Conservation (phyloP, 2,888 invertebrate species). For the Stomorhina lunata region DNA sequence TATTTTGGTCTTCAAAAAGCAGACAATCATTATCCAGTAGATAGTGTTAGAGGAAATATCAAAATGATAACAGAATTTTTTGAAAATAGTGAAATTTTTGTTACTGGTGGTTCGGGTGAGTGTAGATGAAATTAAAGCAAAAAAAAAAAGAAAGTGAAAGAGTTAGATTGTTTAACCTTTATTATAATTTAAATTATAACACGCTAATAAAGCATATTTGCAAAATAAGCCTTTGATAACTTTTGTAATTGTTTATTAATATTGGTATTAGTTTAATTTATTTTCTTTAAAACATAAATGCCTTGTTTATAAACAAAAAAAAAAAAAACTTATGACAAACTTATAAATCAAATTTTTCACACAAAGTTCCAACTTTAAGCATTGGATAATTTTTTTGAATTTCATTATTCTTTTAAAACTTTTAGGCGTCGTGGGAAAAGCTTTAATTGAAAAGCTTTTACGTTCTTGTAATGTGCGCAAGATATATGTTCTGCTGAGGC, state of each 20-base stretch:
- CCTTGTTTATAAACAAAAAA: no score
- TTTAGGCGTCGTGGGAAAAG: conserved; percentile 93
- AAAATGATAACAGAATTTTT: conserved; percentile 82
- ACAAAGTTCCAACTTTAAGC: no score
- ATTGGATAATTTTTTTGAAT: neutral
- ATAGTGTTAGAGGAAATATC: neutral
- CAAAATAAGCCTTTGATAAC: neutral
- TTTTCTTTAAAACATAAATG: no score
- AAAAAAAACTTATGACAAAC: no score
- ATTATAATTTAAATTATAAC: no score
- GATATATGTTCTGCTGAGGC: conserved; percentile 88
- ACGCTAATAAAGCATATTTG: neutral
- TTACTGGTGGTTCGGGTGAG: conserved; percentile 89
- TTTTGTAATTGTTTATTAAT: no score
- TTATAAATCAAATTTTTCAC: no score
- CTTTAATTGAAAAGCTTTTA: conserved; percentile 91
- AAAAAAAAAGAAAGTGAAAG: no score
- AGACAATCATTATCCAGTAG: neutral
- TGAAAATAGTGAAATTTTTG: conserved; percentile 85
- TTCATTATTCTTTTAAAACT: neutral
- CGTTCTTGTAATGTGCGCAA: conserved; percentile 88
- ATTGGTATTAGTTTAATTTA: no score
- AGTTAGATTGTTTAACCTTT: no score
- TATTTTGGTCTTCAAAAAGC: neutral
- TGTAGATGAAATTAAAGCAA: neutral